Percentiles rank a stretch among this genome's conserved stretches.
These are phyloP conservation scores for Pogona vitticeps DNA, from an alignment of 2,113 vertebrate species.

Conservation along the genomic window DNA sequence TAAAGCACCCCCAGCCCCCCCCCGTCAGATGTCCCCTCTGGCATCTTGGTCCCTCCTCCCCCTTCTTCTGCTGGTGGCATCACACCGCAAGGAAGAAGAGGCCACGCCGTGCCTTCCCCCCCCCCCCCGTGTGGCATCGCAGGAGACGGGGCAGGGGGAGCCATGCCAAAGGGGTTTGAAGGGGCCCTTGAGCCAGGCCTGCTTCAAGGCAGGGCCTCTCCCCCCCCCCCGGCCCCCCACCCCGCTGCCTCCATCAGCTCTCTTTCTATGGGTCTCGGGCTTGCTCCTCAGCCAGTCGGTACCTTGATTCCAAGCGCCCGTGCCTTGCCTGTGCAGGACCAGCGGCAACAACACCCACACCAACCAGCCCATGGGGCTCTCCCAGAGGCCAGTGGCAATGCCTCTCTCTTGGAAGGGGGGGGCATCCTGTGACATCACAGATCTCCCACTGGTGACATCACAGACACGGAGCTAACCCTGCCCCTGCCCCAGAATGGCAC, in stretches of 20 bases:
- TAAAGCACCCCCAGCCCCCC: no score
- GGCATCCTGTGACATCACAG: conserved; percentile 1
- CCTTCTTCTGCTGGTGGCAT: no score
- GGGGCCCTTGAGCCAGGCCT: no score
- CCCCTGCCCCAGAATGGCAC: not conserved
- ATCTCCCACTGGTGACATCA: not conserved
- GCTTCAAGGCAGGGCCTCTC: not conserved
- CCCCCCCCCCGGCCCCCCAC: not conserved
- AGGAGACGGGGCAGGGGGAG: not conserved
- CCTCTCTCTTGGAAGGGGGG: not conserved
- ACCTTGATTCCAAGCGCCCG: not conserved
- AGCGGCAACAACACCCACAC: not conserved
- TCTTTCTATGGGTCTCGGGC: no score
- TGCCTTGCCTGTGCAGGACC: not conserved
- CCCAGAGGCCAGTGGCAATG: not conserved
- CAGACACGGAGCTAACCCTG: not conserved
- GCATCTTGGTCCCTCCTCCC: no score
- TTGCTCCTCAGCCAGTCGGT: no score
- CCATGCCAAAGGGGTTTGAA: fast-evolving
- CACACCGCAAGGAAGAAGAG: no score
- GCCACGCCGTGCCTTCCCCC: not conserved
- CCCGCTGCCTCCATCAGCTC: no score
- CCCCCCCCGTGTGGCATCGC: not conserved
- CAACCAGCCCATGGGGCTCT: not conserved
- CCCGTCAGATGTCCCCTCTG: no score